These are phyloP conservation scores for Glandiceps talaboti DNA, from an alignment of 53 echinoderm and acorn worm species.

Conservation along the genomic window DNA sequence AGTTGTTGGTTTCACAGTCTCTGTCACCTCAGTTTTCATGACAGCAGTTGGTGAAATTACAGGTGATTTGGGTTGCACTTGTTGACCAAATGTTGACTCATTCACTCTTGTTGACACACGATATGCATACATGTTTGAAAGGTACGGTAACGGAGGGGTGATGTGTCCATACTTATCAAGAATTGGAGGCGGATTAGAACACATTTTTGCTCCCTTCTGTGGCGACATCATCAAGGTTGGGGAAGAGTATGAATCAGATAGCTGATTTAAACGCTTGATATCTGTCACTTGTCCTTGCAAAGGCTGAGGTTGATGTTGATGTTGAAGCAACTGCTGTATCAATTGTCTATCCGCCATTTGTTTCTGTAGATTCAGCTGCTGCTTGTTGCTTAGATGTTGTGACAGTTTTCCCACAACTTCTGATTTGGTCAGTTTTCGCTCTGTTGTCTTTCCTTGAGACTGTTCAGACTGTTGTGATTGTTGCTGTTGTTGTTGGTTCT, in stretches of 20 bases:
- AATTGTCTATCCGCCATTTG: slow-evolving; percentile 21
- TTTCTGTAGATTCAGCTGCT: slow-evolving; percentile 21
- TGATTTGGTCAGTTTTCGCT: slow-evolving; percentile 63
- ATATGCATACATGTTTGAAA: not conserved
- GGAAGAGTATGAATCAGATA: slow-evolving; percentile 40
- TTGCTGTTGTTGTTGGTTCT: too few relatives aligned
- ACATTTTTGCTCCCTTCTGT: slow-evolving; percentile 8
- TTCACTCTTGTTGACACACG: not conserved
- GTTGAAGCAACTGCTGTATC: not conserved
- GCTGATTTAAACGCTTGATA: not conserved
- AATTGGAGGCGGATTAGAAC: slow-evolving; percentile 26
- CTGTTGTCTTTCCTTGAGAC: slow-evolving; percentile 1
- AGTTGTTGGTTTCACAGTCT: not conserved
- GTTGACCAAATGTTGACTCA: not conserved
- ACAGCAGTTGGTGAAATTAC: not conserved
- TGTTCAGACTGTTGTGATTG: not conserved
- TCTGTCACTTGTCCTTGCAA: not conserved
- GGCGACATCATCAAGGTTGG: slow-evolving; percentile 15
- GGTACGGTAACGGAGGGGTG: slow-evolving; percentile 1
- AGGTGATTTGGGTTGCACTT: not conserved
- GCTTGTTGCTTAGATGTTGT: slow-evolving; percentile 81
- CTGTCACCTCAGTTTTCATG: not conserved
- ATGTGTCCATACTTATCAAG: slow-evolving; percentile 77
- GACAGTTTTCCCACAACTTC: slow-evolving; percentile 96
- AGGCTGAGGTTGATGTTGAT: not conserved